Percentiles rank a stretch among this genome's conserved stretches.
Evolutionary conservation across 2,797 vertebrate species (phyloP).

Genomic region (Lagorchestes hirsutus): DNA sequence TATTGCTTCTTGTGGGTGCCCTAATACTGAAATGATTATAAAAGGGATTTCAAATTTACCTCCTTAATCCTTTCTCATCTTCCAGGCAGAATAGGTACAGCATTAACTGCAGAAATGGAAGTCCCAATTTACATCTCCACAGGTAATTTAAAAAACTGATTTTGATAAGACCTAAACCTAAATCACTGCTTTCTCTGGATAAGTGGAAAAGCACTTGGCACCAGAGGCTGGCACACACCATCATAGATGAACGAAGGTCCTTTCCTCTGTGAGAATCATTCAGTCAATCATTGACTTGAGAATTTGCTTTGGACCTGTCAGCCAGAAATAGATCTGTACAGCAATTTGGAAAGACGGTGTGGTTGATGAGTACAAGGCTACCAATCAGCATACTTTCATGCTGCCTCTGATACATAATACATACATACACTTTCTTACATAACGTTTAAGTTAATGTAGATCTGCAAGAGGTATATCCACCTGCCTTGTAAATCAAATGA

Average conservation of each 20-base stretch:
- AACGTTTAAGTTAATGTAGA: background rate
- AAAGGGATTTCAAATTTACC: background rate
- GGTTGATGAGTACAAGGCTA: conserved; percentile 5
- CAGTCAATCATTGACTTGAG: conserved; percentile 18
- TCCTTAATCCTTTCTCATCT: conserved; percentile 18
- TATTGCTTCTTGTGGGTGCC: background rate
- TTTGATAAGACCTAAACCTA: background rate
- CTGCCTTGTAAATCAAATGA: background rate
- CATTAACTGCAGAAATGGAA: conserved; percentile 38
- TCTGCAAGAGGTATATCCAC: background rate
- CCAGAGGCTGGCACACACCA: conserved; percentile 11
- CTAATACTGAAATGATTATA: conserved; percentile 40
- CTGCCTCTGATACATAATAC: conserved; percentile 8
- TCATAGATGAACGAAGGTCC: conserved; percentile 6
- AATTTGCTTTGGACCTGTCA: background rate
- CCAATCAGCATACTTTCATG: background rate
- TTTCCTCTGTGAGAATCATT: background rate
- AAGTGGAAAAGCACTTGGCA: background rate
- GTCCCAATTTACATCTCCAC: conserved; percentile 11
- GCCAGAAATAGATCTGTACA: conserved; percentile 58
- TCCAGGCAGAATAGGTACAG: conserved; percentile 1
- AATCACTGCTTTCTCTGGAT: background rate
- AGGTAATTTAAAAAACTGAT: conserved; percentile 31
- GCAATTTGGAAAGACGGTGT: background rate
- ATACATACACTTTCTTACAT: background rate